Evolutionary conservation across 2,113 vertebrate genomes (phyloP).

Genomic region (Orthonyx spaldingii): DNA sequence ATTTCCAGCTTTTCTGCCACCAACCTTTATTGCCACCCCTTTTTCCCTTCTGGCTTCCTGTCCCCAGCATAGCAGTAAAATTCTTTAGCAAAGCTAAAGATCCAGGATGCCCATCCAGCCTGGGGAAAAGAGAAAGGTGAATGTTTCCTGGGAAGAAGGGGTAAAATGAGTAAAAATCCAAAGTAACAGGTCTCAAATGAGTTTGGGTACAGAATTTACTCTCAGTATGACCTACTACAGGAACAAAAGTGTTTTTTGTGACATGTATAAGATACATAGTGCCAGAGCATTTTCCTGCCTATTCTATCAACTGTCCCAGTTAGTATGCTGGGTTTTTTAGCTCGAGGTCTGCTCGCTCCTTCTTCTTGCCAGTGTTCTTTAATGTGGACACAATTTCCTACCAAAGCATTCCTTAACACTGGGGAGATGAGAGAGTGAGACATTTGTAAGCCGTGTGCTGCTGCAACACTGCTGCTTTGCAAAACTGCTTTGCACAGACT

Average conservation of each 20-base stretch:
- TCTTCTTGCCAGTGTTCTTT: not conserved
- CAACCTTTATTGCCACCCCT: rapidly evolving
- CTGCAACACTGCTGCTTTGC: not conserved
- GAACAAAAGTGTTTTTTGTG: not conserved
- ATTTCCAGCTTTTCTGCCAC: not conserved
- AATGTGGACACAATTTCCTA: not conserved
- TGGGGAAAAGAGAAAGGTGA: not conserved
- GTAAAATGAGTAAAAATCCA: not conserved
- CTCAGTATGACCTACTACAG: not conserved
- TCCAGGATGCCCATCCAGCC: not conserved
- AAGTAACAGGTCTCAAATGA: not conserved
- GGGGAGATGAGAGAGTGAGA: not conserved
- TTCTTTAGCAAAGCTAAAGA: not conserved
- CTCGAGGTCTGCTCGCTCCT: not conserved
- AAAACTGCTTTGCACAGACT: not conserved
- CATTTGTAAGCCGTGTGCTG: not conserved
- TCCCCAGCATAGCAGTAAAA: not conserved
- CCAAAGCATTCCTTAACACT: not conserved
- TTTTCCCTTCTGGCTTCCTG: not conserved
- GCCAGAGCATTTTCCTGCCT: not conserved
- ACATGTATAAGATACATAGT: not conserved
- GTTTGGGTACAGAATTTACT: not conserved
- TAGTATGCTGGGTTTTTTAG: not conserved
- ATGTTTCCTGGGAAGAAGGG: not conserved
- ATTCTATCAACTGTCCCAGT: not conserved